A percentile compares a stretch with the other conserved stretches of the same genome.
Conservation (phyloP, 2,888 invertebrate species). For the Tupiocoris notatus region DNA sequence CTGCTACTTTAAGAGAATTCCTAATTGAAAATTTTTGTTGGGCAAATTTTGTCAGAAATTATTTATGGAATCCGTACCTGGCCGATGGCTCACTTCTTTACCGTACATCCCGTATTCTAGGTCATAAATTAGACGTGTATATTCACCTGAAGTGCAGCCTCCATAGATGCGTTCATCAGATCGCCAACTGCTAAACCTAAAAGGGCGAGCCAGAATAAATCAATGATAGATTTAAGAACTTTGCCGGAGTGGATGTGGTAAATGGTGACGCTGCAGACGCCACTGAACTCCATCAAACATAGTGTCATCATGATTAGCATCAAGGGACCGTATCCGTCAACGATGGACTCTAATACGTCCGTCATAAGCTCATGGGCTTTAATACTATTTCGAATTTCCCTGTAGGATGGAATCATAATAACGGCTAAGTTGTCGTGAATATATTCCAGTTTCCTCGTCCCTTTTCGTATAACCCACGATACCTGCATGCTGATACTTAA, state of each 20-base stretch:
- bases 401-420: background rate
- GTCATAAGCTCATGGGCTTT: background rate
- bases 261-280: background rate
- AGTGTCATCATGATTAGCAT: background rate
- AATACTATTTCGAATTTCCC: background rate
- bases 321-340: background rate
- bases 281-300: background rate
- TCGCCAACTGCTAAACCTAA: conserved; percentile 3
- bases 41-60: too few species aligned
- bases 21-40: too few species aligned
- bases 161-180: background rate
- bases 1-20: too few species aligned
- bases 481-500: background rate
- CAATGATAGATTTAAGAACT: background rate
- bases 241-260: background rate
- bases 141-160: background rate
- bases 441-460: background rate
- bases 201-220: background rate
- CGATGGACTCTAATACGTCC: background rate
- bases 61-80: too few species aligned
- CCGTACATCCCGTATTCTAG: too few species aligned
- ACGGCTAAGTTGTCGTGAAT: background rate
- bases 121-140: too few species aligned
- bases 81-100: too few species aligned
- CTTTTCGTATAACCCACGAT: background rate